A percentile compares a stretch with the other conserved stretches of the same genome.
Evolutionary conservation across 2,113 vertebrate species (phyloP).

Genomic region (Protobothrops mucrosquamatus): DNA sequence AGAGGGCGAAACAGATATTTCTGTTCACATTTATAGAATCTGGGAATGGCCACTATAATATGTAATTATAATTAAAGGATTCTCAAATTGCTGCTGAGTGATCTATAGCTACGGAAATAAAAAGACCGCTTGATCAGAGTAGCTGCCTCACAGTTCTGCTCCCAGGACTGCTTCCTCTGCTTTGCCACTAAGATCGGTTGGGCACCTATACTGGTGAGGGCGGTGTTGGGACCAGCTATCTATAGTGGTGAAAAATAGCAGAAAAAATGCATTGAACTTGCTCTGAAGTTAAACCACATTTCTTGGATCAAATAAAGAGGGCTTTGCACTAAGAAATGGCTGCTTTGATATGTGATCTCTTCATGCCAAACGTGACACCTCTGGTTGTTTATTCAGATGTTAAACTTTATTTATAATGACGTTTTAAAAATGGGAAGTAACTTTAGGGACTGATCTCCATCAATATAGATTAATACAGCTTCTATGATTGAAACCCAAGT

Average conservation of each 20-base stretch:
- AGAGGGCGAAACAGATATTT: neutral
- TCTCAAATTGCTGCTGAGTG: neutral
- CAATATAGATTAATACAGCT: neutral
- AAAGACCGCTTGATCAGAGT: neutral
- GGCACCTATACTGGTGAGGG: too few relatives aligned
- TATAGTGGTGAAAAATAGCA: neutral
- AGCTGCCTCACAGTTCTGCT: neutral
- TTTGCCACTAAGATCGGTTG: neutral
- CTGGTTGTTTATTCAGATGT: neutral
- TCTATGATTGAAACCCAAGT: neutral
- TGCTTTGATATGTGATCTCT: neutral
- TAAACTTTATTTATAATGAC: neutral
- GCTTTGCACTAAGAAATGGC: neutral
- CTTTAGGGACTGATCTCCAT: neutral
- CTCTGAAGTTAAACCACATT: neutral
- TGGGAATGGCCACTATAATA: neutral
- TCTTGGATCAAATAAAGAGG: neutral
- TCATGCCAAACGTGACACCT: neutral
- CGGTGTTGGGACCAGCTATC: too few relatives aligned
- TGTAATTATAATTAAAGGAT: neutral
- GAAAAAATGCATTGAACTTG: neutral
- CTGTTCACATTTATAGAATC: neutral
- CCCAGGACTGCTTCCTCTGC: neutral
- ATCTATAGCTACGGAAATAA: neutral
- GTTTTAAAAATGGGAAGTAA: neutral